Evolutionary conservation across 1,140 invertebrate species (phyloP).

Genomic region (Panulirus ornatus): DNA sequence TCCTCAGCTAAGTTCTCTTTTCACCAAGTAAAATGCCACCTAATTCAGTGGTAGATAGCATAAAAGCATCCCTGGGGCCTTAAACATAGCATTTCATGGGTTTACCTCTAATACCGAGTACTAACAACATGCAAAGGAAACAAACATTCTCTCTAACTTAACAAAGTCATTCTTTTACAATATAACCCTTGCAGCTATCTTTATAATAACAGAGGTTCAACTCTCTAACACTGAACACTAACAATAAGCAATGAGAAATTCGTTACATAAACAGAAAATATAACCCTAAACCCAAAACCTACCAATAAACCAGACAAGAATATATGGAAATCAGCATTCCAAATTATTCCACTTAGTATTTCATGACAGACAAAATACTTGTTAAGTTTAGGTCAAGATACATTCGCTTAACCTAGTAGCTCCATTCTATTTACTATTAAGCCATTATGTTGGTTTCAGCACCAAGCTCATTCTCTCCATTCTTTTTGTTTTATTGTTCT

Average conservation of each 20-base stretch:
- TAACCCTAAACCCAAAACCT: neutral
- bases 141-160: too few species aligned
- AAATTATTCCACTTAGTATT: neutral
- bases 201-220: neutral
- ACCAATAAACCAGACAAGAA: neutral
- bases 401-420: neutral
- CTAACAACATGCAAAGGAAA: too few species aligned
- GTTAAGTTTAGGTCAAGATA: neutral
- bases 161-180: too few species aligned
- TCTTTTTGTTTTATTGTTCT: neutral
- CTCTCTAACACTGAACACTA: neutral
- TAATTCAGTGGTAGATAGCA: too few species aligned
- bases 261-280: neutral
- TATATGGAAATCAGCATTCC: constrained; percentile 2
- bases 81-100: too few species aligned
- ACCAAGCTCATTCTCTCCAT: constrained; percentile 12
- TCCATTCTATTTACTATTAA: constrained; percentile 19
- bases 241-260: constrained; percentile 21
- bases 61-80: too few species aligned
- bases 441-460: constrained; percentile 5
- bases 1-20: too few species aligned
- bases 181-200: too few species aligned
- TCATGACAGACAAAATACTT: neutral
- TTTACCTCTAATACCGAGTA: too few species aligned
- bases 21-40: too few species aligned